These are phyloP conservation scores for Tetragonula carbonaria DNA, from an alignment of 2,888 invertebrate species.

Conservation along the genomic window DNA sequence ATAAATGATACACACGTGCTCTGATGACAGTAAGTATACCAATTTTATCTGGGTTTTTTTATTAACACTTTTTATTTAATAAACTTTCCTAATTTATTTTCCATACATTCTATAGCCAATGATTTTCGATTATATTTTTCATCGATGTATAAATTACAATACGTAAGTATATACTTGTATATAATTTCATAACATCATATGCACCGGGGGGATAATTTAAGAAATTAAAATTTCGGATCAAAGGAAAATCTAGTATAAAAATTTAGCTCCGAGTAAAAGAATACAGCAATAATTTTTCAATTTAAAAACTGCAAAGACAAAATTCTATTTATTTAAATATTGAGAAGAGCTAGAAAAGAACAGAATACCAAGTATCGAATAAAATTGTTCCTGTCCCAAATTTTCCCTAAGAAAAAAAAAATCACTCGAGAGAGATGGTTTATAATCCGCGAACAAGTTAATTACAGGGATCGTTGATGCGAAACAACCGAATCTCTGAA, in stretches of 20 bases:
- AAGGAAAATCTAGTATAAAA: no score
- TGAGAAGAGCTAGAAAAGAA: neutral
- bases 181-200: no score
- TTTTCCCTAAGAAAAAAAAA: neutral
- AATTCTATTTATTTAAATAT: neutral
- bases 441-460: constrained; percentile 18
- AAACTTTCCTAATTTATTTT: no score
- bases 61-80: neutral
- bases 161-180: no score
- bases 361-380: neutral
- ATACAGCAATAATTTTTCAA: no score
- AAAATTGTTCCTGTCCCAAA: neutral
- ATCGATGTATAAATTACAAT: no score
- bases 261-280: no score
- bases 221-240: no score
- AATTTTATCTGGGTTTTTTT: neutral
- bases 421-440: neutral
- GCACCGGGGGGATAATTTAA: no score
- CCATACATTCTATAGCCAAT: no score
- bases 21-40: neutral
- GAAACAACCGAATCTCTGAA: constrained; percentile 31
- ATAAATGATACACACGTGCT: neutral
- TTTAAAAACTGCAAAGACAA: no score
- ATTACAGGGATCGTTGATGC: constrained; percentile 44
- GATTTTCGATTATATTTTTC: no score